phyloP scores from a whole-genome alignment of 2,888 invertebrate genomes.

The Thera britannica region DNA sequence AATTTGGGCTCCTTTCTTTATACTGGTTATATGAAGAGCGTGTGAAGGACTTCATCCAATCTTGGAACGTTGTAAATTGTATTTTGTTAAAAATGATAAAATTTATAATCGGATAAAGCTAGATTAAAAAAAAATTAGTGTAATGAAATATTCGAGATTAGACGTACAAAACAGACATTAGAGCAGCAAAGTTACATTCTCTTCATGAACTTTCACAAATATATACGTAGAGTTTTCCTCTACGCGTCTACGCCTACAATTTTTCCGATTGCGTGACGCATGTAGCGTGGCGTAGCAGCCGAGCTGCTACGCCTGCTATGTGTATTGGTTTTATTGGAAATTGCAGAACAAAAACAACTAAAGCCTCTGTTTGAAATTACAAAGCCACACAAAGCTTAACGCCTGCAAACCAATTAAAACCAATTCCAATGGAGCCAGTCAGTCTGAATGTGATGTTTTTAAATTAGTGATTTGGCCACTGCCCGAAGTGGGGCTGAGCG shows the following conservation, averaged over 20 bases:
- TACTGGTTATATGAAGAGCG: background rate
- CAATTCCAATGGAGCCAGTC: conserved; percentile 44
- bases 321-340: conserved; percentile 62
- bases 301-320: conserved; percentile 1
- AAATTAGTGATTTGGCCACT: conserved; percentile 27
- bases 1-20: background rate
- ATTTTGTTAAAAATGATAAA: background rate
- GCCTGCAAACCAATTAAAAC: conserved; percentile 45
- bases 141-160: background rate
- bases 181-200: background rate
- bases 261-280: conserved; percentile 11
- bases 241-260: conserved; percentile 52
- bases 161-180: background rate
- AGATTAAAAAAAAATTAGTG: background rate
- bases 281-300: background rate
- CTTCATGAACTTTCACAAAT: background rate
- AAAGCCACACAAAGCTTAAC: conserved; percentile 47
- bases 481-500: conserved; percentile 14
- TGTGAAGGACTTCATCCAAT: background rate
- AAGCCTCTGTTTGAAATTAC: conserved; percentile 54
- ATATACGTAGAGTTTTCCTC: background rate
- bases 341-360: conserved; percentile 70
- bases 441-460: conserved; percentile 39
- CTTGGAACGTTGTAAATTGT: background rate
- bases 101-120: background rate